Percentiles rank a stretch among this genome's conserved stretches.
phyloP scores from a whole-genome alignment of 2,888 invertebrate genomes.

The Melanostoma mellinum region DNA sequence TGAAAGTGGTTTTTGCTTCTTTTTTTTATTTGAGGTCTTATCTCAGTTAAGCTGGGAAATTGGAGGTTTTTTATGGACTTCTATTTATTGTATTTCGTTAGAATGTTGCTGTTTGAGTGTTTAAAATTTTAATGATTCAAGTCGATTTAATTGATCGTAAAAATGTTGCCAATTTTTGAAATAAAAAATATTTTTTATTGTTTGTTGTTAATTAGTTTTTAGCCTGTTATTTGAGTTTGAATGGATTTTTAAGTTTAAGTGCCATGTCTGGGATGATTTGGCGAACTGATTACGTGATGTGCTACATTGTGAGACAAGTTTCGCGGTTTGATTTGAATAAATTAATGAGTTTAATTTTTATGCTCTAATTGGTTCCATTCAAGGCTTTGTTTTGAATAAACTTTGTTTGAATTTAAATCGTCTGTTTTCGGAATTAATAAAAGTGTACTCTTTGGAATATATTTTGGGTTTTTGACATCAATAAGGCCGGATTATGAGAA shows the following conservation, averaged over 20 bases:
- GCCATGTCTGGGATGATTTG: not conserved
- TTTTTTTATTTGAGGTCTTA: constrained; percentile 1
- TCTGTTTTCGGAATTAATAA: too few relatives aligned
- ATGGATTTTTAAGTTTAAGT: constrained; percentile 54
- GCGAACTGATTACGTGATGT: constrained; percentile 11
- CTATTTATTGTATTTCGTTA: constrained; percentile 2
- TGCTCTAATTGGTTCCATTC: not conserved
- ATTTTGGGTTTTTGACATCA: too few relatives aligned
- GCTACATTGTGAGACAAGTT: constrained; percentile 11
- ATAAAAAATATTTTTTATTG: constrained; percentile 24
- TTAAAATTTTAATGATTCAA: constrained; percentile 45
- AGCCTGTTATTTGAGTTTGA: constrained; percentile 30
- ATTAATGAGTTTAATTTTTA: constrained; percentile 1
- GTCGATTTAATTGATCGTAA: constrained; percentile 69
- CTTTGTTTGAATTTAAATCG: too few relatives aligned
- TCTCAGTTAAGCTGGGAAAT: constrained; percentile 40
- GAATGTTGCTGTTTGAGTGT: constrained; percentile 47
- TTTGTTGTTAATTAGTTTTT: constrained; percentile 34
- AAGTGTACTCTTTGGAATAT: too few relatives aligned
- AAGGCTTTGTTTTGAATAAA: not conserved
- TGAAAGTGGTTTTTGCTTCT: not conserved
- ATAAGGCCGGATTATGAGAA: too few relatives aligned
- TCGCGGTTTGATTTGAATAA: constrained; percentile 14
- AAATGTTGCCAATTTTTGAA: constrained; percentile 57
- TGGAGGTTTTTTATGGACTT: constrained; percentile 18